Base-by-base conservation (phyloP, 35 echinoderm and acorn worm genomes). In the Hemicentrotus pulcherrimus region DNA sequence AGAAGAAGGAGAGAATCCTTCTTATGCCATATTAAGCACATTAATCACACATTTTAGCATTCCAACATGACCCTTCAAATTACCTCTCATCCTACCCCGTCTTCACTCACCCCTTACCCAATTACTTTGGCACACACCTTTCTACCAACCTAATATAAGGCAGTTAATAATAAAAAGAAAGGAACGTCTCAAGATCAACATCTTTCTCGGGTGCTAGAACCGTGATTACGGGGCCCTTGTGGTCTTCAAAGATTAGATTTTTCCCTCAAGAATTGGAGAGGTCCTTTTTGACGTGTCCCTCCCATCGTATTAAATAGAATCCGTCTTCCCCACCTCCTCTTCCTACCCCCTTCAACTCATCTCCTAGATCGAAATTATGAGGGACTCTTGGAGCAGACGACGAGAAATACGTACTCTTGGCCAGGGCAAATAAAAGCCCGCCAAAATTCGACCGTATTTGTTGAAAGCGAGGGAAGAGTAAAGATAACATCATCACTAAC, bases 401-500 rank as follows among this genome's bases (percentile, higher is more conserved):
- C 65, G 65, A 28, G 65, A n/a, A n/a, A 78, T 90, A 47, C 88
- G 32, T 46, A 47, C 88, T 90, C 88, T 90, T 90, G 88, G 12
- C 88, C 46, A 33, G 46, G 88, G 88, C 88, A 90, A 90, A 90
- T 90, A 90, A 78, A 78, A 78, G 32, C 88, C 88, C 88, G 88
- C 88, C 46, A 90, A 90, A 90, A 90, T 90, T 90, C 65, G 88
- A 90, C 88, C 31, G 32, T 90, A 47, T 90, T 90, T 90, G 88
- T 31, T 90, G 88, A 45, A 90, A 90, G 88, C 88, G 32, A 28
- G 32, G 9, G 88, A 90, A 90, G 88, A 90, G 88, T 46, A 90
- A 90, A 90, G 88, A 90, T 90, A 90, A 90, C 88, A 90, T 90
- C 88, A 90, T 90, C 88, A 90, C 88, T 90, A 90, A 90, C 88